phyloP scores from a whole-genome alignment of 1,140 invertebrate species.

The Drosophila arizonae region DNA sequence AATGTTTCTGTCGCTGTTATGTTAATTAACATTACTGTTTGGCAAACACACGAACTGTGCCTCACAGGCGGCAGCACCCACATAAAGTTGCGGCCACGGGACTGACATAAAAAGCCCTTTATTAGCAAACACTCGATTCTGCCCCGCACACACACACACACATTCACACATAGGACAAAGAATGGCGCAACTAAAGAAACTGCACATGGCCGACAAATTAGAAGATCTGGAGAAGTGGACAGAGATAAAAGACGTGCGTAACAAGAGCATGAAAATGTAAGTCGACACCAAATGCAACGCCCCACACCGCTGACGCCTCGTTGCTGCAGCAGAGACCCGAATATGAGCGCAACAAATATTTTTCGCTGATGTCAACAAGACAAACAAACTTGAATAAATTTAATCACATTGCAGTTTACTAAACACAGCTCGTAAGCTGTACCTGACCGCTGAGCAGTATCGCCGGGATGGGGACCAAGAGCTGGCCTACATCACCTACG shows the following conservation, averaged over 20 bases:
- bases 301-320: not conserved
- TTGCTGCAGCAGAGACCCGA: not conserved
- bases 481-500: slow-evolving; percentile 87
- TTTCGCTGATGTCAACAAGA: slow-evolving; percentile 30
- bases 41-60: slow-evolving; percentile 5
- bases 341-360: slow-evolving; percentile 9
- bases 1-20: slow-evolving; percentile 11
- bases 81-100: slow-evolving; percentile 11
- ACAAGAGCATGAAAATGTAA: slow-evolving; percentile 84
- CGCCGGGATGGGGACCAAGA: slow-evolving; percentile 87
- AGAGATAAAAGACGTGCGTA: slow-evolving; percentile 84
- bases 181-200: slow-evolving; percentile 83
- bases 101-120: not conserved
- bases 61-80: not conserved
- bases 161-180: not conserved
- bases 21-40: slow-evolving; percentile 19
- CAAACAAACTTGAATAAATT: not conserved
- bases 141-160: not conserved
- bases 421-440: slow-evolving; percentile 85
- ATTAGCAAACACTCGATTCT: not conserved
- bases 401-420: slow-evolving; percentile 69
- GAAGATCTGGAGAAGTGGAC: slow-evolving; percentile 84
- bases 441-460: slow-evolving; percentile 84
- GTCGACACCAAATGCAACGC: slow-evolving; percentile 47
- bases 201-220: slow-evolving; percentile 84